Conservation (phyloP, 2,888 invertebrate species). For the Synergus laeviventris region DNA sequence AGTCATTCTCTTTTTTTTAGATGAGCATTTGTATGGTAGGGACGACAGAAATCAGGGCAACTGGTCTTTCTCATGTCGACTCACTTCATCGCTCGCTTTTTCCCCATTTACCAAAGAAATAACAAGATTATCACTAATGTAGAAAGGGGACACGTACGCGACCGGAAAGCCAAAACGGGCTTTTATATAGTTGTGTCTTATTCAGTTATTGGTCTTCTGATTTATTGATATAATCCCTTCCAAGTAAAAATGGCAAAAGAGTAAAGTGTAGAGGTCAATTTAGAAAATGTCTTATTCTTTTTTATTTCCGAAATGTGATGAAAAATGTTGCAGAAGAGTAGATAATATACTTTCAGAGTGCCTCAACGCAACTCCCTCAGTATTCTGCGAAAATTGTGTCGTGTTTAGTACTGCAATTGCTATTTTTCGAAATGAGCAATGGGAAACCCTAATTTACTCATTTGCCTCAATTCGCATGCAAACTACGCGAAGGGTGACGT, state of each 20-base stretch:
- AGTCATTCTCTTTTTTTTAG: background rate
- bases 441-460: constrained; percentile 1
- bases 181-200: background rate
- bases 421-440: background rate
- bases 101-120: constrained; percentile 21
- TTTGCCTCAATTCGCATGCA: constrained; percentile 8
- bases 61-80: background rate
- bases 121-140: constrained; percentile 32
- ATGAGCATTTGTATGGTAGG: background rate
- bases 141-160: background rate
- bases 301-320: background rate
- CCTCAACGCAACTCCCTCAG: too few relatives aligned
- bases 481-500: background rate
- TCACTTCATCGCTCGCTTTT: background rate
- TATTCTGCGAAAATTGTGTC: background rate
- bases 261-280: constrained; percentile 4
- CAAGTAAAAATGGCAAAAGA: constrained; percentile 12
- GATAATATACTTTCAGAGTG: background rate
- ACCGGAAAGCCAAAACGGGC: background rate
- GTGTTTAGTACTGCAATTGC: background rate
- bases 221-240: constrained; percentile 8
- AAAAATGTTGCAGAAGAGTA: background rate
- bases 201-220: constrained; percentile 14
- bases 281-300: background rate
- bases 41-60: background rate